Percentiles rank a stretch among this genome's conserved stretches.
phyloP scores from a whole-genome alignment of 1,140 invertebrate species.

The Drosophila kanapiae region DNA sequence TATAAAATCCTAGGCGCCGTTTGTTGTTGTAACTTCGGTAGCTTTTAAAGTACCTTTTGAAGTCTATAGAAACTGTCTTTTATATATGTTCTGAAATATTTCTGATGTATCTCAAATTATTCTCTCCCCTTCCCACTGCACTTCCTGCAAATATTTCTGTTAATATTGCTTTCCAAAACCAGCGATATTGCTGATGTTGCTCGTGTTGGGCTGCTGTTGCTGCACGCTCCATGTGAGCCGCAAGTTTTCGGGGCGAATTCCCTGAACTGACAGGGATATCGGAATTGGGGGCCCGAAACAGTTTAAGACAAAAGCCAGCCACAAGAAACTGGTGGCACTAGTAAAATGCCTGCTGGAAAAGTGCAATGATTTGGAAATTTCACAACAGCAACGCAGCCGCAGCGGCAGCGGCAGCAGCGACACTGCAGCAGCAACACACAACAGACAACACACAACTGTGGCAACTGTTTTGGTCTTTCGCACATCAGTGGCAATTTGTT shows the following conservation, averaged over 20 bases:
- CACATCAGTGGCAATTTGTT: slow-evolving; percentile 85
- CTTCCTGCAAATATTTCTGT: slow-evolving; percentile 2
- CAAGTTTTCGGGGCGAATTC: slow-evolving; percentile 48
- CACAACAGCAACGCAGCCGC: slow-evolving; percentile 64
- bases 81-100: background rate
- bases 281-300: slow-evolving; percentile 29
- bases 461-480: slow-evolving; percentile 83
- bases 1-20: background rate
- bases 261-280: slow-evolving; percentile 70
- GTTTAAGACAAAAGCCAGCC: slow-evolving; percentile 43
- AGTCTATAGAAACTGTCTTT: background rate
- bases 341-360: slow-evolving; percentile 59
- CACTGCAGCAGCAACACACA: slow-evolving; percentile 28
- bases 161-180: background rate
- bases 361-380: slow-evolving; percentile 85
- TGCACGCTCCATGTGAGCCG: slow-evolving; percentile 37
- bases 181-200: background rate
- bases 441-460: slow-evolving; percentile 50
- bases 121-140: background rate
- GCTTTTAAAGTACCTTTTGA: background rate
- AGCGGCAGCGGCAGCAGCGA: slow-evolving; percentile 21
- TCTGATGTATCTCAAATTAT: background rate
- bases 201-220: slow-evolving; percentile 7
- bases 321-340: slow-evolving; percentile 50
- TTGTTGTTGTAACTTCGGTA: background rate